Conservation (phyloP, 2,888 invertebrate genomes). For the Ferdinandea cuprea region DNA sequence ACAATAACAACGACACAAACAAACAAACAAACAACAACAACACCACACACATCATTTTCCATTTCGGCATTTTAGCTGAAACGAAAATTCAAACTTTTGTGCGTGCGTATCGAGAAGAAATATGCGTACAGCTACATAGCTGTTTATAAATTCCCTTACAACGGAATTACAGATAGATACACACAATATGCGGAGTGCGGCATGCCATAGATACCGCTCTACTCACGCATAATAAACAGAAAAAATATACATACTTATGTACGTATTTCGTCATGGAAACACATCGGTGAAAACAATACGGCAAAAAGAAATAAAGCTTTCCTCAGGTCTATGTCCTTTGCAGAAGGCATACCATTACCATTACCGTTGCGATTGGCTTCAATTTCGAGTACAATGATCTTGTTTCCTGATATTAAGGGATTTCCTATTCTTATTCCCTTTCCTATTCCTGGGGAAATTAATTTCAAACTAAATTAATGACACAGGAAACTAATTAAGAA, state of each 20-base stretch:
- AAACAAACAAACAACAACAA: constrained; percentile 5
- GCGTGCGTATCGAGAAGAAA: constrained; percentile 28
- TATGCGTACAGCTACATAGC: constrained; percentile 47
- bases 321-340: constrained; percentile 61
- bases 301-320: constrained; percentile 14
- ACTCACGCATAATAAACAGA: constrained; percentile 54
- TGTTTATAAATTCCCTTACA: constrained; percentile 61
- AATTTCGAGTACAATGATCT: constrained; percentile 70
- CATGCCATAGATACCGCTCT: not conserved
- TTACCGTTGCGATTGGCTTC: constrained; percentile 20
- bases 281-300: constrained; percentile 61
- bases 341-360: constrained; percentile 22
- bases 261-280: constrained; percentile 68
- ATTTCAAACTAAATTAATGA: constrained; percentile 65
- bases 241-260: constrained; percentile 16
- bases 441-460: constrained; percentile 63
- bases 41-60: constrained; percentile 30
- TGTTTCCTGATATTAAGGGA: constrained; percentile 56
- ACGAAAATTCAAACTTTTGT: constrained; percentile 32
- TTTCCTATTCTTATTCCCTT: constrained; percentile 46
- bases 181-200: not conserved
- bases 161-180: constrained; percentile 25
- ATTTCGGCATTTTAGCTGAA: constrained; percentile 48
- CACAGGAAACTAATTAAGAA: constrained; percentile 64
- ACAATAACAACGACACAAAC: not conserved